These are phyloP conservation scores for Ammodytes dubius DNA, from an alignment of 2,113 vertebrate species.

Conservation along the genomic window DNA sequence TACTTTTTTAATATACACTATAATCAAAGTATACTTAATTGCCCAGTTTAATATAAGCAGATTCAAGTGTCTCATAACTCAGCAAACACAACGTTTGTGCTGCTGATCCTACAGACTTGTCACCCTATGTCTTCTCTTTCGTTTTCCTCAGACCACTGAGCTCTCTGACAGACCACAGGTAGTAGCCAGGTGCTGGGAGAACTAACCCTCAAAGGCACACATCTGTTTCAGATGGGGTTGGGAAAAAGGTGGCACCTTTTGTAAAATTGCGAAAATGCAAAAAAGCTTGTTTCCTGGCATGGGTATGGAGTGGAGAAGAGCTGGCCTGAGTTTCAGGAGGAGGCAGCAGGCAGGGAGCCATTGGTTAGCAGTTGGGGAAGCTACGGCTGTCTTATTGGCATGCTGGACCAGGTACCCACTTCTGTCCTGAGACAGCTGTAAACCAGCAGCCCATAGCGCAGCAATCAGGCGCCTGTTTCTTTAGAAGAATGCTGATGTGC, in stretches of 20 bases:
- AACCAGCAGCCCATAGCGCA: conserved; percentile 96
- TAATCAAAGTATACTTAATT: conserved; percentile 12
- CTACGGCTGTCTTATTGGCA: conserved; percentile 93
- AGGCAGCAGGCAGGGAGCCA: conserved; percentile 93
- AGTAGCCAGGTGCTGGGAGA: conserved; percentile 78
- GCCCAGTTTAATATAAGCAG: conserved; percentile 11
- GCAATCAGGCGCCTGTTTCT: conserved; percentile 92
- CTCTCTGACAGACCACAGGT: conserved; percentile 82
- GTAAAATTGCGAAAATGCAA: conserved; percentile 77
- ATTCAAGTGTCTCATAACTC: conserved; percentile 48
- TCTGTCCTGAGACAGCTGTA: conserved; percentile 97
- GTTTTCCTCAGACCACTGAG: conserved; percentile 82
- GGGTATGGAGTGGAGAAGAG: conserved; percentile 79
- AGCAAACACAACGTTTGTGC: conserved; percentile 65
- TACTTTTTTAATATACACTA: conserved; percentile 29
- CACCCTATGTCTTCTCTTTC: conserved; percentile 66
- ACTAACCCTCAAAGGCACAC: conserved; percentile 82
- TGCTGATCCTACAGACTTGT: conserved; percentile 51
- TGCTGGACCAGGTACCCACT: conserved; percentile 91
- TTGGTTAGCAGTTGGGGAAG: conserved; percentile 87
- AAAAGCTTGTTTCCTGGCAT: conserved; percentile 81
- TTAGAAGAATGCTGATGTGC: conserved; percentile 92
- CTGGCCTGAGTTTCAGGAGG: conserved; percentile 85
- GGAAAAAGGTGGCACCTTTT: conserved; percentile 73
- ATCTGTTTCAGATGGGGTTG: conserved; percentile 81